Conservation (phyloP, 2,888 invertebrate genomes). For the Pachliopta kotzebuea region DNA sequence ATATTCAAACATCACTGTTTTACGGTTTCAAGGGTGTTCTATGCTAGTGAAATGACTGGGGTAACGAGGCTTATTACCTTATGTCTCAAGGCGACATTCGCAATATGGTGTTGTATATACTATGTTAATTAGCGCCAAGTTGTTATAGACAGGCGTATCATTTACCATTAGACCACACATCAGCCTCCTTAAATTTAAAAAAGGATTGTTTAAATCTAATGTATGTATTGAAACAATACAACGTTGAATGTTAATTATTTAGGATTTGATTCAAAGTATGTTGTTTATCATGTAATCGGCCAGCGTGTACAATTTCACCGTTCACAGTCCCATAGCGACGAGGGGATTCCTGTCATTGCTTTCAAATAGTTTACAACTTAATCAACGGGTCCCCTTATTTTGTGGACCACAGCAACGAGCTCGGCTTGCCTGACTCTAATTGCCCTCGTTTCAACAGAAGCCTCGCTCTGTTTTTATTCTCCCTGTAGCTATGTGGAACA, state of each 20-base stretch:
- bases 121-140: too few relatives aligned
- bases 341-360: constrained; percentile 27
- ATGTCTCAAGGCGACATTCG: too few relatives aligned
- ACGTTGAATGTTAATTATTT: neutral
- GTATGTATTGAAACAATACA: too few relatives aligned
- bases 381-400: constrained; percentile 34
- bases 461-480: constrained; percentile 22
- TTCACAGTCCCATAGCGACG: constrained; percentile 13
- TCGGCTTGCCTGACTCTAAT: constrained; percentile 29
- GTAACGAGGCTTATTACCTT: too few relatives aligned
- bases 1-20: too few relatives aligned
- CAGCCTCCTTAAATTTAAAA: too few relatives aligned
- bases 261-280: neutral
- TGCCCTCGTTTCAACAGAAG: constrained; percentile 27
- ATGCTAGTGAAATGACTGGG: too few relatives aligned
- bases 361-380: constrained; percentile 34
- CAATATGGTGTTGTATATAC: too few relatives aligned
- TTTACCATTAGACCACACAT: too few relatives aligned
- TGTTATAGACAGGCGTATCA: too few relatives aligned
- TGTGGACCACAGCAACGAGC: constrained; percentile 31
- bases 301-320: constrained; percentile 22
- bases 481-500: constrained; percentile 22
- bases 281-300: constrained; percentile 19
- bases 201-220: too few relatives aligned
- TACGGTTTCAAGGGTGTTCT: too few relatives aligned